Percentiles rank a stretch among this genome's conserved stretches.
Conservation (phyloP, 2,113 vertebrate species). For the Brachyhypopomus occidentalis region DNA sequence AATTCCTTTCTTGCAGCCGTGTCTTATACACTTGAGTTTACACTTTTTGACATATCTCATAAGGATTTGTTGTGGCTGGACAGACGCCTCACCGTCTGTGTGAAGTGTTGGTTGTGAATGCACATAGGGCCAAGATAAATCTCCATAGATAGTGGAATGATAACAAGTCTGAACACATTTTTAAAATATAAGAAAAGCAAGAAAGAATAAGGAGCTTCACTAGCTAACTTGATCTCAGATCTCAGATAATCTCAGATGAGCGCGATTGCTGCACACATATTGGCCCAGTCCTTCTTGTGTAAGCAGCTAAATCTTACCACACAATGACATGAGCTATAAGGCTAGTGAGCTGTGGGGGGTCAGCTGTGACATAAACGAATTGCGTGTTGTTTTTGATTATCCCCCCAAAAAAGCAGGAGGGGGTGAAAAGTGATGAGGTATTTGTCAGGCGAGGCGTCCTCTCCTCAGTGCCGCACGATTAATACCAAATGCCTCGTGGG, state of each 20-base stretch:
- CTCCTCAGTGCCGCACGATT: neutral
- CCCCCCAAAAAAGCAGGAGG: neutral
- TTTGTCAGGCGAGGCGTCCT: neutral
- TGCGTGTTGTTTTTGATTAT: conserved; percentile 14
- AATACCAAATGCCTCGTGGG: conserved; percentile 30
- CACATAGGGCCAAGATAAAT: neutral
- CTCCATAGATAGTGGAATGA: neutral
- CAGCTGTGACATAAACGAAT: neutral
- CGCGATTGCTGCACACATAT: no score
- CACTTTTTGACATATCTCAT: neutral
- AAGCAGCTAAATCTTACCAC: no score
- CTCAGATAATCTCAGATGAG: neutral
- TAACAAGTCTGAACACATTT: conserved; percentile 25
- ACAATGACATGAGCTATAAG: no score
- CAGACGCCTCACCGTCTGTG: neutral
- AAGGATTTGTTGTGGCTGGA: neutral
- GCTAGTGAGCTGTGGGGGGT: no score
- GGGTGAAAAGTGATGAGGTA: neutral
- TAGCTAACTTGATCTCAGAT: neutral
- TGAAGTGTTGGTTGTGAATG: conserved; percentile 11
- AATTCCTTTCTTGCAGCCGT: neutral
- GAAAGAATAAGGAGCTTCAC: neutral
- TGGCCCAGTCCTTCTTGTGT: no score
- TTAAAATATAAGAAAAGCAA: neutral
- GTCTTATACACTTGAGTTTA: neutral